Conservation (phyloP, 2,797 vertebrate species). For the Iguana delicatissima region DNA sequence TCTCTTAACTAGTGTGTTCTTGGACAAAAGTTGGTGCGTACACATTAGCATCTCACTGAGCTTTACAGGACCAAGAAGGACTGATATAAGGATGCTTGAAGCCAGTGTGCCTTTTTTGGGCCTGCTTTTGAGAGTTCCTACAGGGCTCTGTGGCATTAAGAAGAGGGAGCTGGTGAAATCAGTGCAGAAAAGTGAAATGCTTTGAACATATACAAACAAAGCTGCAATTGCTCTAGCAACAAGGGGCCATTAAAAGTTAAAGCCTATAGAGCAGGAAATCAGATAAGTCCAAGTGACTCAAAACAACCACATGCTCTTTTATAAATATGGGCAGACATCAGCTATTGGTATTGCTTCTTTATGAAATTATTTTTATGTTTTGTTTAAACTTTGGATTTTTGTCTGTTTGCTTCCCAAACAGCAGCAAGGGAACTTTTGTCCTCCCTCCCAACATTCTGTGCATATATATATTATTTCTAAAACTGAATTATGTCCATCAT, state of each 20-base stretch:
- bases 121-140: background rate
- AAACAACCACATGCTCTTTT: constrained; percentile 23
- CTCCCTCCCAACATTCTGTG: constrained; percentile 7
- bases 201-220: constrained; percentile 3
- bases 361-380: constrained; percentile 18
- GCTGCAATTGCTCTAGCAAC: background rate
- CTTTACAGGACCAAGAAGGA: background rate
- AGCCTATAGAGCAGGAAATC: background rate
- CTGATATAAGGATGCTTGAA: background rate
- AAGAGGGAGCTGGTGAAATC: background rate
- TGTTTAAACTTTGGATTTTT: constrained; percentile 7
- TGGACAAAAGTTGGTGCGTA: too few species aligned
- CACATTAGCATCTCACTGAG: background rate
- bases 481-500: background rate
- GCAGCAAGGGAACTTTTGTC: background rate
- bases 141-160: too few species aligned
- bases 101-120: background rate
- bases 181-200: background rate
- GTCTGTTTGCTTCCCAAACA: constrained; percentile 35
- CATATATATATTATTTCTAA: background rate
- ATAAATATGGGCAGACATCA: background rate
- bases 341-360: background rate
- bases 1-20: background rate
- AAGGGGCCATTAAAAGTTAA: background rate
- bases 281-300: constrained; percentile 3